Base-by-base conservation (phyloP, 2,113 vertebrate species). In the Rhinoderma darwinii region DNA sequence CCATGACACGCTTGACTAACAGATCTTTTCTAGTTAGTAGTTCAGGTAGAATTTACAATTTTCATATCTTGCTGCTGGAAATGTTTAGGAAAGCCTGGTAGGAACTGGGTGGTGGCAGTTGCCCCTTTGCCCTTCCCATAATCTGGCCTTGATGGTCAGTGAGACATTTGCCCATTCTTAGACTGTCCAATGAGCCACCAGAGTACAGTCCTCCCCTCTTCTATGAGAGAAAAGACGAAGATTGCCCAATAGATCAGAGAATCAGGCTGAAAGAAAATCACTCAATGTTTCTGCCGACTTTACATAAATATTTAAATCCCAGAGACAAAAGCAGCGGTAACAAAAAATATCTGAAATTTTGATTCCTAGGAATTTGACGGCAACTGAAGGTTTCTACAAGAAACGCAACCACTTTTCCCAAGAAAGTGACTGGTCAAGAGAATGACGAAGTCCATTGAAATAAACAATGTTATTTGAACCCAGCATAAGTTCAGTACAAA, bases 351-450 rank as follows among this genome's bases (percentile, higher is more conserved):
- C 17, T 2, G 63, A 35, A 0, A 1, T 18, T 68, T 18, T 68
- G 17, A 35, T 7, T 68, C 30, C 32, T 8, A 68, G 17, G 11
- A 68, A 18, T 32, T 17, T 66, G 10, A 63, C 1, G 12, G 32
- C 30, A 68, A 17, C 2, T 66, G 15, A 18, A 8, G 6, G 10
- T 17, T 1, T n/a, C 61, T 17, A 12, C 27, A 32, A 37, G 63
- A 20, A 68, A 11, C 14, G 54, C 51, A 27, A 12, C 59, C n/a
- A 14, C 59, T 10, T 1, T 59, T 80, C 35, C 25, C 78, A 80
- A 12, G 83, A 72, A 84, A 61, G 83, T 75, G 22, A 61, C 35
- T 32, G 51, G 51, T 30, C 75, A 44, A 83, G 27, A 32, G 75
- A 51, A 39, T 61, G 56, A 59, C 50, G 20, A 12, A 47, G 18